phyloP scores from a whole-genome alignment of 2,113 vertebrate genomes.

The Megaceryle torquata region DNA sequence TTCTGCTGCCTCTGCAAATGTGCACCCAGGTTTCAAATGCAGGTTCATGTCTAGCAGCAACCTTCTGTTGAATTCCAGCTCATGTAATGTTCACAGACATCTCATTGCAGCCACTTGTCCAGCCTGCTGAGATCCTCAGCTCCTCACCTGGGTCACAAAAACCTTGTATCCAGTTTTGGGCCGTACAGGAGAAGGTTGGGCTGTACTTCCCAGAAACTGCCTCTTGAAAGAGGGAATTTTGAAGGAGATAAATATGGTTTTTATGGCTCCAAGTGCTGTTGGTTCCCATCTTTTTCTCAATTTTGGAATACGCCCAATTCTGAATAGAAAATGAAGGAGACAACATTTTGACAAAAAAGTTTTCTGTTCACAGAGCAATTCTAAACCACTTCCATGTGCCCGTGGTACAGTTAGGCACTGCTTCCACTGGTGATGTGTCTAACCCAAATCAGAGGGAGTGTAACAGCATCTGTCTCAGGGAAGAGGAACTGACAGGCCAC shows the following conservation, averaged over 20 bases:
- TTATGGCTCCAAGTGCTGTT: not conserved
- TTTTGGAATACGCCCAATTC: not conserved
- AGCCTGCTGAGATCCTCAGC: accelerated
- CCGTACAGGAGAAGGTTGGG: not conserved
- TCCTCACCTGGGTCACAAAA: not conserved
- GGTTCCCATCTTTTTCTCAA: not conserved
- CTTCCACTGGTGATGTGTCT: accelerated
- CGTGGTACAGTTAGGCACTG: not conserved
- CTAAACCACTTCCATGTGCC: not conserved
- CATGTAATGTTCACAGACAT: not conserved
- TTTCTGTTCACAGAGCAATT: not conserved
- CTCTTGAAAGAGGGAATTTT: not conserved
- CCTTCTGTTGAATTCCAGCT: not conserved
- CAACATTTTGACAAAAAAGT: not conserved
- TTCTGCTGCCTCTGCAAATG: not conserved
- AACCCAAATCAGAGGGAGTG: not conserved
- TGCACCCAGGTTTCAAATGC: not conserved
- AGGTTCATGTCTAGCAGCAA: not conserved
- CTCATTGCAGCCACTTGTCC: not conserved
- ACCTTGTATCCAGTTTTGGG: not conserved
- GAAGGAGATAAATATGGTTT: not conserved
- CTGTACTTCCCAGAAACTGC: not conserved
- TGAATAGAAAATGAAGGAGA: not conserved
- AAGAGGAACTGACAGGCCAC: not conserved
- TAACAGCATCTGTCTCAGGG: not conserved